Evolutionary conservation across 2,113 vertebrate genomes (phyloP), one percentile per base, ranked within the genome.

Genomic region (Axis porcinus): DNA sequence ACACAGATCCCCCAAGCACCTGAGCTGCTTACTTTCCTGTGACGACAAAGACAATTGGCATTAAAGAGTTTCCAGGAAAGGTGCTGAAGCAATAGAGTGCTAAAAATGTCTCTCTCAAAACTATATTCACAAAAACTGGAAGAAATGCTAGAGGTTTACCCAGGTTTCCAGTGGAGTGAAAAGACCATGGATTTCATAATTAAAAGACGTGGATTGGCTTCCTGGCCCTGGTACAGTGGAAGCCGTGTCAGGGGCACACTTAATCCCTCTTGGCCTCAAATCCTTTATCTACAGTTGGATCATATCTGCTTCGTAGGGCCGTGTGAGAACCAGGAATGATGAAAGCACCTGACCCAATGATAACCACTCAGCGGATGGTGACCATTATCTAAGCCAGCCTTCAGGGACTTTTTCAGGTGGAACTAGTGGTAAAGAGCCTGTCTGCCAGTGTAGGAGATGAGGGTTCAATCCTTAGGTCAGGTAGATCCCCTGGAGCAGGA

Each of bases 281-380:
- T 57, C 62, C 70, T 95, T 86, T 57, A 57, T 87, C 60, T 67
- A 28, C 28, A 55, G 67, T 86, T 74, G 78, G 19, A 82, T 13
- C 1, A 55, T 74, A 45, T 54, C 57, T 84, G 0, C 81, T 64
- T 64, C 2, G 0, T 6, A 13, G 3, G 30, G 85, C 25, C 9
- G 13, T 55, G 33, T 36, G 30, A 87, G 47, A 67, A 33, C 60
- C n/a, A 21, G 57, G 28, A 13, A 25, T 87, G 90, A 83, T 19
- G 13, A 92, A 52, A 47, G 25, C 14, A 9, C 10, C 27, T 86
- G 54, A 45, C 11, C 74, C n/a, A 89, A 4, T 10, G 89, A 76
- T 40, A 82, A 74, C 10, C 47, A 15, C 6, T 0, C 6, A 4
- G 28, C 1, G 2, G 55, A 33, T 0, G 0, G 70, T 3, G 16